Evolutionary conservation across 2,888 invertebrate genomes (phyloP), one percentile per base, ranked within the genome.

Genomic region (Branchinecta sandiegonensis): DNA sequence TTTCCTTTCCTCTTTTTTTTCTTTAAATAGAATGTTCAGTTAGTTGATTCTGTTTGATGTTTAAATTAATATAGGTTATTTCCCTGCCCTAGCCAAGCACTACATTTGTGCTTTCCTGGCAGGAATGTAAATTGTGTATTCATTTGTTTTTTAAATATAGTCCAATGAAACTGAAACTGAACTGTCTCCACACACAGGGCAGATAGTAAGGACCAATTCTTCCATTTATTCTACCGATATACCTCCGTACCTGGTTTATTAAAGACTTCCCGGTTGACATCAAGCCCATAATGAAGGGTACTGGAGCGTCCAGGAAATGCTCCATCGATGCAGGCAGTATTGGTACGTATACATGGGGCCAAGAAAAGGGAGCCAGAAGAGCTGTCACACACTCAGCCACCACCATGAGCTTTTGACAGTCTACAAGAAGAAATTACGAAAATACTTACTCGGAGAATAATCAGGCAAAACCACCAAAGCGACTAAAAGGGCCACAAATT

Each of bases 321-420:
- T 92, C 89, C 71, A 95, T 81, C 17, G 92, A 89, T 67, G 94
- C 90, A 1, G 99, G 99, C 74, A 99, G 81, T 76, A 99, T 95
- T 47, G 99, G 99, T 70, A 97, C 99, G 79, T 99, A 99, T 5
- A 99, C 96, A 78, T 99, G 96, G 68, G 95, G 94, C 99, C 99
- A 99, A 46, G 86, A 83, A 77, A 97, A 99, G 2, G 99, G 99
- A 75, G 96, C 89, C 56, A 96, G 80, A 46, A 99, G 81, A 0
- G 90, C 84, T 5, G 89, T 89, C 73, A 96, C 85, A 74, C 94
- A 89, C 80, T 99, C 99, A 8, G 96, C 91, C 14, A 99, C 94
- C 72, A 95, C 82, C 94, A 97, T 97, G 74, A 99, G 80, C 76
- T 89, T 88, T 80, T 94, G 91, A 79, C 90, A 91, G 81, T 95